Base-by-base conservation (phyloP, 2,797 vertebrate species). In the Atherinosoma microstoma region DNA sequence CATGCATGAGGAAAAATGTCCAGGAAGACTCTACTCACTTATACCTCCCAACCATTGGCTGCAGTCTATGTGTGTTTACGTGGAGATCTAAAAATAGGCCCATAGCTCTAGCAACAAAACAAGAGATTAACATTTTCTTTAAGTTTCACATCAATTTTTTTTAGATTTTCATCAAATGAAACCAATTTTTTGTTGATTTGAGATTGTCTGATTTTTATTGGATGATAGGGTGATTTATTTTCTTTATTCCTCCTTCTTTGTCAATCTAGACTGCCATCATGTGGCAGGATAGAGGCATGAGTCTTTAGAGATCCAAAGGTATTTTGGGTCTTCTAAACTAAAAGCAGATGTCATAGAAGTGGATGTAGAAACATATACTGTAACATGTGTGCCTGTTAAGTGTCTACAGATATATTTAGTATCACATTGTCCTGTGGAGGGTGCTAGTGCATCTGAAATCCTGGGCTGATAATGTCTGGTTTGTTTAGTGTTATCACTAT, bases 361-460 rank as follows among this genome's bases (percentile, higher is more conserved):
- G 38, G 3, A 7, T 7, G 7, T 6, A 35, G 16, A 12, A 42
- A 47, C 38, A 42, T 20, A 2, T 6, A 67, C 24, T 24, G 24
- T 24, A n/a, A 18, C 8, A 13, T 63, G 16, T 12, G 9, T 20
- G 38, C 15, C 18, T 47, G 18, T 20, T 27, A 20, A 22, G 13
- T 29, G 22, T 51, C 2, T 47, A 32, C 49, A n/a, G 18, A 58
- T 2, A 11, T 1, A 1, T 18, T 63, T 71, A 20, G 0, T 66
- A 60, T 74, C 8, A 22, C 18, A 57, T 5, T 85, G 78, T 83
- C 90, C 92, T 88, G 69, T 68, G 79, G 91, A 85, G 85, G 90
- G 90, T 64, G 89, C 89, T 80, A 59, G 58, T 64, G 87, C 35
- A 30, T 82, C 80, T 90, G n/a, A 61, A 71, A 87, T 80, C 64